phyloP scores from a whole-genome alignment of 2,797 vertebrate genomes.

The Rousettus madagascariensis region DNA sequence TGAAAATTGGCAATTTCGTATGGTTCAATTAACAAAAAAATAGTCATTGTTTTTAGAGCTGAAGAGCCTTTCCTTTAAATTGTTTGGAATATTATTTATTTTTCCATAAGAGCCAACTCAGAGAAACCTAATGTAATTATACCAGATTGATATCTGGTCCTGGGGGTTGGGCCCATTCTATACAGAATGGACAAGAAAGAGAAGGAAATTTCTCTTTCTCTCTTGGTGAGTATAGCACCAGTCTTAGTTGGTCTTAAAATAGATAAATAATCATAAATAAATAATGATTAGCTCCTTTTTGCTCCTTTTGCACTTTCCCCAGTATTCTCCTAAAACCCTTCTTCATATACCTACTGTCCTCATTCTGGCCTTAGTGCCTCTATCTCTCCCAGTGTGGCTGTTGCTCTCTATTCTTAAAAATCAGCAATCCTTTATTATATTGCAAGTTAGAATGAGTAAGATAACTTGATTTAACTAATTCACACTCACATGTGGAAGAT shows the following conservation, averaged over 20 bases:
- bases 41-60: neutral
- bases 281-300: neutral
- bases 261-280: neutral
- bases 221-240: neutral
- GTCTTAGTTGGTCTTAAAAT: neutral
- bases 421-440: neutral
- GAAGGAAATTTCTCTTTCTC: neutral
- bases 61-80: neutral
- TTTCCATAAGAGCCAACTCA: neutral
- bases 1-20: neutral
- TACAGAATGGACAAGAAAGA: neutral
- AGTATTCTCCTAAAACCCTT: neutral
- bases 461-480: neutral
- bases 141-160: neutral
- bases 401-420: neutral
- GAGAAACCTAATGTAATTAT: neutral
- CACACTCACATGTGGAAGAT: neutral
- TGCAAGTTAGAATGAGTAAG: neutral
- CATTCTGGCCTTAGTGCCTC: neutral
- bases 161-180: neutral
- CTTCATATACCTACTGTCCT: neutral
- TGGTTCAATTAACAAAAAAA: neutral
- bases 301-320: neutral
- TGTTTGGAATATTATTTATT: neutral
- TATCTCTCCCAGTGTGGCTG: neutral